A percentile compares a stretch with the other conserved stretches of the same genome.
Conservation (phyloP, 2,797 vertebrate species). For the Argentina silus region DNA sequence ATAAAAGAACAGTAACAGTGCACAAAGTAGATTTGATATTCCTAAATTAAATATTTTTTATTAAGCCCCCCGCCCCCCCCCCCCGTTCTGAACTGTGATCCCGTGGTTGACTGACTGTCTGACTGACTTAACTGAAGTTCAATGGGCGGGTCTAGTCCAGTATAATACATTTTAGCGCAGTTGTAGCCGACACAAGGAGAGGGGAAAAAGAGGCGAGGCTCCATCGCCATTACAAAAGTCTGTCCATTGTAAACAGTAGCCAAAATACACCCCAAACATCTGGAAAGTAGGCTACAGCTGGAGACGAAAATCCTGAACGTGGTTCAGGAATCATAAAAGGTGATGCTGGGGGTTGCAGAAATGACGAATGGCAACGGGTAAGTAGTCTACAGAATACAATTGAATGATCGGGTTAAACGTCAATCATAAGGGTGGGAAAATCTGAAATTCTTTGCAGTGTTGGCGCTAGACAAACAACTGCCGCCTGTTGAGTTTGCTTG, state of each 20-base stretch:
- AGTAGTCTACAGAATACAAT: slow-evolving; percentile 37
- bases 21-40: no score
- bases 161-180: neutral
- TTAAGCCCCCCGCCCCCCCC: no score
- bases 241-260: neutral
- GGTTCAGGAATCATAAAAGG: slow-evolving; percentile 14
- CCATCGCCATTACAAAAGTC: slow-evolving; percentile 32
- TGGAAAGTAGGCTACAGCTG: slow-evolving; percentile 45
- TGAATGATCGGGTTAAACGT: neutral
- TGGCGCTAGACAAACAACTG: neutral
- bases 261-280: slow-evolving; percentile 58
- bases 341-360: slow-evolving; percentile 76
- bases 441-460: neutral
- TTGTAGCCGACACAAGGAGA: neutral
- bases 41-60: no score
- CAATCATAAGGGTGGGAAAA: neutral
- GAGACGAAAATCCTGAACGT: neutral
- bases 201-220: slow-evolving; percentile 53
- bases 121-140: slow-evolving; percentile 5
- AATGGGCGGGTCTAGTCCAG: slow-evolving; percentile 32
- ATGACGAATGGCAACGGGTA: slow-evolving; percentile 82
- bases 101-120: neutral
- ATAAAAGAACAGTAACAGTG: no score
- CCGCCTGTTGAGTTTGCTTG: neutral
- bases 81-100: no score